Evolutionary conservation across 2,888 invertebrate genomes (phyloP), one percentile per base, ranked within the genome.

Genomic region (Oasisia sp.): DNA sequence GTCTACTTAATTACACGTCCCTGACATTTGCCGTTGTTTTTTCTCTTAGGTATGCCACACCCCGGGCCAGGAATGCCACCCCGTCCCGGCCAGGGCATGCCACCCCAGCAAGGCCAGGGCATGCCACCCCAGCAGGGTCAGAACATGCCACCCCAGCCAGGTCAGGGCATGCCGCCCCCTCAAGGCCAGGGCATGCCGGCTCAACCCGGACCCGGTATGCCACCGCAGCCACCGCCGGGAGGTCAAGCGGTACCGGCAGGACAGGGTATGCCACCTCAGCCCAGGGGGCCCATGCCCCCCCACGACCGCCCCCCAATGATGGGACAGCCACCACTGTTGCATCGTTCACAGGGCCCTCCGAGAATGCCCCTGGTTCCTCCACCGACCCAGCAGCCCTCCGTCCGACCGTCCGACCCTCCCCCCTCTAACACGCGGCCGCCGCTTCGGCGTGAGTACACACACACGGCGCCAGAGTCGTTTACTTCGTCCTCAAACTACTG

Each of bases 41-140:
- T 91, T 74, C 74, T 7, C 74, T 74, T 27, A 74, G 74, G 74
- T 74, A 74, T 74, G 19, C 93, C 93, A 38, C 92, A 92, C 19
- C 92, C 93, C 27, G 92, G 93, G 45, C 92, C 92, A 92, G 94
- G 92, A 92, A 94, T 93, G 91, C 94, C 94, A 92, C 94, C 95
- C 32, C 94, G 94, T 32, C 95, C 95, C 27, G 95, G 94, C 4
- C 95, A 95, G 50, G 95, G 95, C 9, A 93, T 94, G 38, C 94
- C 94, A 45, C 94, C 94, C 0, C 94, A 93, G 32, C 50, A 56
- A 32, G 91, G 56, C 44, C 94, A 92, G 32, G 93, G 89, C 14
- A 92, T 92, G 32, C 92, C 91, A 44, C 92, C 56, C 1, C 93
- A 38, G 58, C 92, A 50, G 5, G 74, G 74, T 74, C 74, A 27